Percentiles rank a stretch among this genome's conserved stretches.
Evolutionary conservation across 2,113 vertebrate species (phyloP).

Genomic region (Poeciliopsis occidentalis): DNA sequence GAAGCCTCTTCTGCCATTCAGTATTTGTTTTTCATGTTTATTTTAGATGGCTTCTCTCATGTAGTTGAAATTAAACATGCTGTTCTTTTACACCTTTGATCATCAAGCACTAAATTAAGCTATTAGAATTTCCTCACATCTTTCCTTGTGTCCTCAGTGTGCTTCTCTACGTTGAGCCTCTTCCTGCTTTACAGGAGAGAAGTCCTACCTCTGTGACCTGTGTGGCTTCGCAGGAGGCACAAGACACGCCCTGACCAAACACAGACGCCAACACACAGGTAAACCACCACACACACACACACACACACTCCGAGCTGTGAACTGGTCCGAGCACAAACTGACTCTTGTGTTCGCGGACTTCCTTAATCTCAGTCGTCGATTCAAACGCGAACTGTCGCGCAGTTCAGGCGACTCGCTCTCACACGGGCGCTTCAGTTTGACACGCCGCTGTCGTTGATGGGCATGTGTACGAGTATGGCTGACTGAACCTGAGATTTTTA

Average conservation of each 20-base stretch:
- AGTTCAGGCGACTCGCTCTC: too few relatives aligned
- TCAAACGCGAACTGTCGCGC: too few relatives aligned
- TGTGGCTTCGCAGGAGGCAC: slow-evolving; percentile 98
- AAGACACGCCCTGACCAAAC: slow-evolving; percentile 97
- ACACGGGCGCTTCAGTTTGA: too few relatives aligned
- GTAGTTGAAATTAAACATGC: neutral
- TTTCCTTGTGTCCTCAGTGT: neutral
- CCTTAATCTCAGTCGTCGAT: too few relatives aligned
- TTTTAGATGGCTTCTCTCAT: neutral
- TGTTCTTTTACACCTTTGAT: neutral
- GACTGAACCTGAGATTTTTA: slow-evolving; percentile 78
- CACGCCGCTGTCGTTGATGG: too few relatives aligned
- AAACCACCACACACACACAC: slow-evolving; percentile 21
- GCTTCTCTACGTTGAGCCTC: neutral
- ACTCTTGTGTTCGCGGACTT: slow-evolving; percentile 17
- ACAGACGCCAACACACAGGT: slow-evolving; percentile 98
- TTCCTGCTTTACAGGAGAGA: slow-evolving; percentile 87
- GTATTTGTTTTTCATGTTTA: neutral
- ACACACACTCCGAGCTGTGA: slow-evolving; percentile 1
- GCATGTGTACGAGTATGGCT: slow-evolving; percentile 72
- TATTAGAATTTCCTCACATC: neutral
- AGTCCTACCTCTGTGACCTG: slow-evolving; percentile 98
- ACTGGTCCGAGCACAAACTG: slow-evolving; percentile 6
- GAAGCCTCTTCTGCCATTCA: too few relatives aligned
- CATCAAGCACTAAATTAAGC: neutral